Evolutionary conservation across 2,797 vertebrate genomes (phyloP).

Genomic region (Takifugu ocellatus): DNA sequence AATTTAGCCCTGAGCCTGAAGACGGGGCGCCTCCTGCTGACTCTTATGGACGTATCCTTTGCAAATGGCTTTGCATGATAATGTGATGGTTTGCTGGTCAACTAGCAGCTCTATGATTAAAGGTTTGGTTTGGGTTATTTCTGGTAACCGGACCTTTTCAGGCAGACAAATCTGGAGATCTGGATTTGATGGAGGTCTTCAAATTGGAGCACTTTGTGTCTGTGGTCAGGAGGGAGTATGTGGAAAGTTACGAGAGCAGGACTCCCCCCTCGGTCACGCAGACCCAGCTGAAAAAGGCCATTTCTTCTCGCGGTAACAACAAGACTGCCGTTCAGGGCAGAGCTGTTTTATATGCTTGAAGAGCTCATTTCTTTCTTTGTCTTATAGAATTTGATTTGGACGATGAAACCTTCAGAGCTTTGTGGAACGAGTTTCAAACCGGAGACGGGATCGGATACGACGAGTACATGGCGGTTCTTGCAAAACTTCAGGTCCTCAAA

Average conservation of each 20-base stretch:
- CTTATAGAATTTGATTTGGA: constrained; percentile 44
- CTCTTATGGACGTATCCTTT: constrained; percentile 61
- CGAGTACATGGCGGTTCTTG: constrained; percentile 48
- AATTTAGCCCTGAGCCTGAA: constrained; percentile 47
- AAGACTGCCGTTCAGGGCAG: neutral
- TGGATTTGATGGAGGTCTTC: constrained; percentile 53
- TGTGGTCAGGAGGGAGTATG: constrained; percentile 48
- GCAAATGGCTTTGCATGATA: neutral
- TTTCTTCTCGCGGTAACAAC: constrained; percentile 42
- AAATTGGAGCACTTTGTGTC: constrained; percentile 56
- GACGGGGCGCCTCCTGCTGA: constrained; percentile 52
- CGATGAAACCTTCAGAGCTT: constrained; percentile 38
- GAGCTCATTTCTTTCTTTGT: neutral
- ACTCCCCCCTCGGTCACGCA: constrained; percentile 36
- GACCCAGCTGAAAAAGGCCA: constrained; percentile 43
- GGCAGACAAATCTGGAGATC: constrained; percentile 49
- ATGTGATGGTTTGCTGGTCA: neutral
- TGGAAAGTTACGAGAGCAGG: constrained; percentile 46
- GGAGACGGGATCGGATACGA: constrained; percentile 50
- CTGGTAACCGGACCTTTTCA: constrained; percentile 15
- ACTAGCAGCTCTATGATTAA: neutral
- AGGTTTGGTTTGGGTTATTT: neutral
- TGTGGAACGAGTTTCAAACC: constrained; percentile 50
- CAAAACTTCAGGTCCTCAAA: constrained; percentile 61
- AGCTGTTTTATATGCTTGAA: neutral